These are phyloP conservation scores for Aleadryas rufinucha DNA, from an alignment of 2,113 vertebrate species.

Conservation along the genomic window DNA sequence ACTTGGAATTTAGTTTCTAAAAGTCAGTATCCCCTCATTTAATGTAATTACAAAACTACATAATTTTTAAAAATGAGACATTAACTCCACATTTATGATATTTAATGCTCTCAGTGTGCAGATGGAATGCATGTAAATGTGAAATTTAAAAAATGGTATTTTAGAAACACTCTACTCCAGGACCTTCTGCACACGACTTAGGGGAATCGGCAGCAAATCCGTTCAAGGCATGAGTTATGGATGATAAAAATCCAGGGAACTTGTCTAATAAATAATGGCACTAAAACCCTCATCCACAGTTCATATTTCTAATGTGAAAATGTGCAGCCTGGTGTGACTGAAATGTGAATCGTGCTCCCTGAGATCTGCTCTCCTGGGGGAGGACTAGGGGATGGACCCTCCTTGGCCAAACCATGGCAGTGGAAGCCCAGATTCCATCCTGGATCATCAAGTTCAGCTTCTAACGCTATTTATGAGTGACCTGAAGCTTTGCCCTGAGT, in stretches of 20 bases:
- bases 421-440: background rate
- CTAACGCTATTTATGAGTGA: background rate
- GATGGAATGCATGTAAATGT: slow-evolving; percentile 67
- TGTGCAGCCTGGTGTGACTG: background rate
- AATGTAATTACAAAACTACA: slow-evolving; percentile 53
- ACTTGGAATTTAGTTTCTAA: slow-evolving; percentile 58
- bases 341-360: background rate
- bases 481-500: background rate
- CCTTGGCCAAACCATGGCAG: background rate
- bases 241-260: slow-evolving; percentile 51
- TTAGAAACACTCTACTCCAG: slow-evolving; percentile 46
- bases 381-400: background rate
- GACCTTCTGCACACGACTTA: slow-evolving; percentile 60
- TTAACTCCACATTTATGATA: slow-evolving; percentile 65
- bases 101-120: slow-evolving; percentile 59
- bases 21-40: slow-evolving; percentile 59
- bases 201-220: slow-evolving; percentile 56
- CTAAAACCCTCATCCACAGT: slow-evolving; percentile 39
- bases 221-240: slow-evolving; percentile 50
- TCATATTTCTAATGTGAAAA: slow-evolving; percentile 43
- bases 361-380: background rate
- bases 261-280: slow-evolving; percentile 59
- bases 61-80: slow-evolving; percentile 67
- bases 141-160: slow-evolving; percentile 65
- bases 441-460: background rate